Evolutionary conservation across 2,888 invertebrate species (phyloP), one percentile per base, ranked within the genome.

Genomic region (Apamea monoglypha): DNA sequence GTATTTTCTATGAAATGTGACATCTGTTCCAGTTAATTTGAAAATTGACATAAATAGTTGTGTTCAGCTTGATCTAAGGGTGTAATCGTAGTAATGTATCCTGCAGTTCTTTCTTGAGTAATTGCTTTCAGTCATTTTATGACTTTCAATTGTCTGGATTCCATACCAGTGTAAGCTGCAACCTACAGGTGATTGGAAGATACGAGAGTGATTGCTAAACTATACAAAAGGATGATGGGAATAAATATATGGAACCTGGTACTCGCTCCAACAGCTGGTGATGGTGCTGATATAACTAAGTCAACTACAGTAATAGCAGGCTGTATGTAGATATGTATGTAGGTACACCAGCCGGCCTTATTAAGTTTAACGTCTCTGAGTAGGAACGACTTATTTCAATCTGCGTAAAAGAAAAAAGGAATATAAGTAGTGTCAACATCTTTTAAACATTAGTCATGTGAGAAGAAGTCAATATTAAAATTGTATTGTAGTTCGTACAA

Each of bases 11-110:
- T 79, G 66, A 74, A 80, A 87, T 88, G 75, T 78, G 32, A 82
- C 87, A 88, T 79, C 76, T 88, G 87, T 84, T 76, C 73, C 61
- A 40, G 66, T 80, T 78, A 67, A 76, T 77, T 88, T 67, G 7
- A 78, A 47, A 77, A 25, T n/a, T 80, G 25, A 53, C 72, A 16
- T 61, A 66, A 47, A 70, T 64, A n/a, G 29, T 74, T 64, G 29
- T 73, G 29, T 74, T 66, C 29, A 66, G 40, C n/a, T 76, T 85
- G 32, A 66, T 81, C 50, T 64, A 67, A n/a, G 36, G 47, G 53
- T 36, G 56, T 59, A 63, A 40, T 66, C 16, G 47, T 72, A 21
- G 25, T 40, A 44, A 70, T 70, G 14, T 70, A 70, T 40, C 21
- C 21, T 36, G 66, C 16, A 56, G 47, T 66, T 53, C 1, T 74